Base-by-base conservation (phyloP, 2,113 vertebrate species). In the Engystomops pustulosus region DNA sequence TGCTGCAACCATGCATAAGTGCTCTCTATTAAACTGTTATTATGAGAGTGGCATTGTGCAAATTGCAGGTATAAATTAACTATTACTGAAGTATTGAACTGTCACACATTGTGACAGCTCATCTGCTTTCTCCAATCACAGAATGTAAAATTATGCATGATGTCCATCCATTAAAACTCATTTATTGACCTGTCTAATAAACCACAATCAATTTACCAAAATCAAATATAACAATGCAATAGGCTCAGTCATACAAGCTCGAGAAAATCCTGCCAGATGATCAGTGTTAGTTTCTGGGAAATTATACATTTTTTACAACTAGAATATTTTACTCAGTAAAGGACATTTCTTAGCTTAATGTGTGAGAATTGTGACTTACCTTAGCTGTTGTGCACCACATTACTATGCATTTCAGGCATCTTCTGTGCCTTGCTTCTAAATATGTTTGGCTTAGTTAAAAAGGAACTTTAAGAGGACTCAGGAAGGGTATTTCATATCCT, bases 181-280 rank as follows among this genome's bases (percentile, higher is more conserved):
- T 67, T 67, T 67, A 36, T 17, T 36, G 62, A 36, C 30, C 32
- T 67, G 30, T 67, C 62, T 67, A 67, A 67, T 67, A 67, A 36
- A 34, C 32, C 17, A 36, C 34, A 67, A 67, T 67, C 15, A 67
- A 67, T 67, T 67, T 34, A 67, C 34, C 62, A 67, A 20, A 34
- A 34, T 67, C 27, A 36, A 9, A 4, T 67, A 67, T 20, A 67
- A 67, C 0, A 3, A 34, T 7, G 17, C 36, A 67, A 34, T 8
- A 67, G 62, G 62, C 6, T 36, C 62, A 3, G 34, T 67, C 32
- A 67, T 20, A 20, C 62, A 67, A 67, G 27, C 7, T 36, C 15
- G 8, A 67, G 17, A 67, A 67, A 36, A 18, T 67, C 15, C 20
- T 36, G 30, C 30, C 58, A 62, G 27, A 60, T 25, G 23, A 25